A percentile compares a stretch with the other conserved stretches of the same genome.
phyloP scores from a whole-genome alignment of 2,113 vertebrate species.

The Acanthochromis polyacanthus region DNA sequence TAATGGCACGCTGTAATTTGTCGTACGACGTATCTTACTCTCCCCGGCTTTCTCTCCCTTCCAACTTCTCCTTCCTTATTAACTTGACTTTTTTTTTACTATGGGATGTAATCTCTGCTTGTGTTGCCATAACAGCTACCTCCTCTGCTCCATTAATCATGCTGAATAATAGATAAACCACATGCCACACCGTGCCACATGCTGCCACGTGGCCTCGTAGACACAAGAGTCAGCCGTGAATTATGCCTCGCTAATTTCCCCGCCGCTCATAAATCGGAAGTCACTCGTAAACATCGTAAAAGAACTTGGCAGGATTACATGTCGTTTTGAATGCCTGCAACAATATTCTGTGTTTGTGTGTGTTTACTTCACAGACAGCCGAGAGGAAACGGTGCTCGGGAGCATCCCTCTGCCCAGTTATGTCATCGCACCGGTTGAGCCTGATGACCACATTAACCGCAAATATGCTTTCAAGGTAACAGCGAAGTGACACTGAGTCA shows the following conservation, averaged over 20 bases:
- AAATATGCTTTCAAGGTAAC: constrained; percentile 98
- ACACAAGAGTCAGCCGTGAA: constrained; percentile 61
- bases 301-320: constrained; percentile 28
- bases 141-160: constrained; percentile 64
- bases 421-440: constrained; percentile 90
- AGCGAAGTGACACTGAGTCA: constrained; percentile 11
- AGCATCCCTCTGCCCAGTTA: constrained; percentile 98
- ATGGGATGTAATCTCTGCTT: constrained; percentile 55
- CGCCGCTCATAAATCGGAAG: constrained; percentile 47
- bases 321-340: constrained; percentile 33
- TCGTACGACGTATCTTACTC: constrained; percentile 22
- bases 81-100: constrained; percentile 54
- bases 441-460: constrained; percentile 96
- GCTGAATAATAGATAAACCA: constrained; percentile 74
- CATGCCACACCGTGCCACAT: constrained; percentile 56
- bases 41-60: constrained; percentile 8
- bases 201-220: constrained; percentile 41
- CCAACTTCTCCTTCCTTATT: constrained; percentile 46
- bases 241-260: constrained; percentile 59
- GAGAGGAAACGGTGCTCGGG: constrained; percentile 96
- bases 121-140: constrained; percentile 49
- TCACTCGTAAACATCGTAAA: constrained; percentile 40
- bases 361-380: constrained; percentile 87
- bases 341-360: constrained; percentile 21
- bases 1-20: constrained; percentile 41